A percentile compares a stretch with the other conserved stretches of the same genome.
These are phyloP conservation scores for Notechis scutatus DNA, from an alignment of 2,113 vertebrate genomes.

Conservation along the genomic window DNA sequence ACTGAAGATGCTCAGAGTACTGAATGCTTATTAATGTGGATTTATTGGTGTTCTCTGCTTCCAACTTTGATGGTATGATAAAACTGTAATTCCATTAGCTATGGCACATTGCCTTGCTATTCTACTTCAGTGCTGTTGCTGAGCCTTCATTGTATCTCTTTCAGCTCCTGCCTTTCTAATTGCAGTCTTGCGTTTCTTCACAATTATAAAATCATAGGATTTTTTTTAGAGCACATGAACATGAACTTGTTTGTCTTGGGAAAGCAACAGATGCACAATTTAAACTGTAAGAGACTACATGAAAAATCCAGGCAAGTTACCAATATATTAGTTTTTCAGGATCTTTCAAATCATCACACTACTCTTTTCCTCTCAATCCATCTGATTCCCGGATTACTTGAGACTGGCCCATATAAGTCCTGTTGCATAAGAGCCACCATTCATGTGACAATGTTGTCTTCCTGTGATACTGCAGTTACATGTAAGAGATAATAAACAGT, in stretches of 20 bases:
- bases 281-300: conserved; percentile 11
- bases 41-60: not conserved
- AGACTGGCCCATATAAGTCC: not conserved
- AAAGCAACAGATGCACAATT: not conserved
- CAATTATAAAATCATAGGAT: not conserved
- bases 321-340: not conserved
- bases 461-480: not conserved
- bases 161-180: not conserved
- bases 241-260: not conserved
- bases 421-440: not conserved
- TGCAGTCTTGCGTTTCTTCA: not conserved
- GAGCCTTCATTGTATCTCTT: not conserved
- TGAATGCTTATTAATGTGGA: not conserved
- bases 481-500: not conserved
- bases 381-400: not conserved
- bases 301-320: conserved; percentile 12
- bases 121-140: not conserved
- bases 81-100: not conserved
- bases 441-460: not conserved
- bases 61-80: not conserved
- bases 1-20: not conserved
- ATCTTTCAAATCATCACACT: not conserved
- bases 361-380: not conserved
- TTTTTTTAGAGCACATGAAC: not conserved
- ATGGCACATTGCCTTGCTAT: not conserved